Evolutionary conservation across 2,888 invertebrate genomes (phyloP).

Genomic region (Acronicta aceris): DNA sequence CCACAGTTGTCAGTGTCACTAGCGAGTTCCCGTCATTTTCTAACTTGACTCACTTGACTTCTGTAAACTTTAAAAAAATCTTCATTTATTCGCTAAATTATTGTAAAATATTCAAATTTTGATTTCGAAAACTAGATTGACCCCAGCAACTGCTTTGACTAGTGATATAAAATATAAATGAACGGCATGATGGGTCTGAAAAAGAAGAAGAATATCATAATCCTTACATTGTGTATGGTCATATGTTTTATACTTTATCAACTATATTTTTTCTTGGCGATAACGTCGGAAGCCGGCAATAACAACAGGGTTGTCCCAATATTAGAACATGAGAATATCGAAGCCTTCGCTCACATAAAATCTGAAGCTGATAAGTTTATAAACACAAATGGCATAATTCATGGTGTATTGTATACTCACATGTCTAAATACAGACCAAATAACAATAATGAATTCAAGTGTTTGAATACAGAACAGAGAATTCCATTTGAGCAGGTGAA

Average conservation of each 20-base stretch:
- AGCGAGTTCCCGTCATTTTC: no score
- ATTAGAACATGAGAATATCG: constrained; percentile 66
- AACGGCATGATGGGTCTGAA: constrained; percentile 67
- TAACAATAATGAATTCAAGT: constrained; percentile 77
- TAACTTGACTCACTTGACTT: no score
- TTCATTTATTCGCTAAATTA: constrained; percentile 3
- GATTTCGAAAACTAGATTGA: background rate
- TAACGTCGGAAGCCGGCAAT: constrained; percentile 71
- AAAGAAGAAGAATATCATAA: constrained; percentile 82
- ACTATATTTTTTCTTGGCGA: constrained; percentile 80
- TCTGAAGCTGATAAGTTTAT: constrained; percentile 80
- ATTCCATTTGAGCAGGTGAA: constrained; percentile 89
- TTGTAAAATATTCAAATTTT: background rate
- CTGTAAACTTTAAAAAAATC: no score
- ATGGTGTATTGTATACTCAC: constrained; percentile 77
- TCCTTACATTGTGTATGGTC: constrained; percentile 74
- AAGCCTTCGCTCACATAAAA: constrained; percentile 67
- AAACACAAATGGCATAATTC: constrained; percentile 78
- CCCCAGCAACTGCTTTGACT: constrained; percentile 1
- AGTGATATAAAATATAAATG: constrained; percentile 24
- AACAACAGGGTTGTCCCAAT: constrained; percentile 69
- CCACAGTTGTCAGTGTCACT: no score
- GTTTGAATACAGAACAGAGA: constrained; percentile 74
- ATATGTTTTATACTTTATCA: constrained; percentile 81
- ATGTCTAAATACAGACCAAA: constrained; percentile 80